Evolutionary conservation across 2,113 vertebrate species (phyloP).

Genomic region (Cynocephalus volans): DNA sequence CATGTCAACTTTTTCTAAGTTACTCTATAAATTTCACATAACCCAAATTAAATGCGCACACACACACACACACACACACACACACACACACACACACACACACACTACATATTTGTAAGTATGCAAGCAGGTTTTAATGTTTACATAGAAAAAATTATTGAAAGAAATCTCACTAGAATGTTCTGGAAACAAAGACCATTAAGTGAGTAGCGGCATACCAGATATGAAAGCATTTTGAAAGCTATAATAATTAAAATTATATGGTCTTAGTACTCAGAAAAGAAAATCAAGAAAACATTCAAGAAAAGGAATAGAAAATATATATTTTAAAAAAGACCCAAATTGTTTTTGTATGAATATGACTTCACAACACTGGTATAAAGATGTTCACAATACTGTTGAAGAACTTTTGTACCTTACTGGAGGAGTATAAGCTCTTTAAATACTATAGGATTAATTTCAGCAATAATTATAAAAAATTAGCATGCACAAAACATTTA

Average conservation of each 20-base stretch:
- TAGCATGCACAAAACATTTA: not conserved
- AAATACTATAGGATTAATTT: not conserved
- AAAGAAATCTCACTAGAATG: not conserved
- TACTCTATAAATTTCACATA: not conserved
- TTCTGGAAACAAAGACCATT: not conserved
- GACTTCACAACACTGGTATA: not conserved
- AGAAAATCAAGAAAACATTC: not conserved
- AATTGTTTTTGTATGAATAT: not conserved
- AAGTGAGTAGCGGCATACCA: not conserved
- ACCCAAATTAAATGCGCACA: not conserved
- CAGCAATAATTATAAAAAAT: not conserved
- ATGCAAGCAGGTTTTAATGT: not conserved
- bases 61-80: too few species aligned
- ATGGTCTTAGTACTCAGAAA: not conserved
- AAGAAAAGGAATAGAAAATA: not conserved
- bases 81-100: too few species aligned
- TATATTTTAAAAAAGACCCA: not conserved
- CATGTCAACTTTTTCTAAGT: not conserved
- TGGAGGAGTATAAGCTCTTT: not conserved
- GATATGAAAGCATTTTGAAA: not conserved
- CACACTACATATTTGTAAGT: not conserved
- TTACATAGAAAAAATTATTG: not conserved
- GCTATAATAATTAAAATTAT: not conserved
- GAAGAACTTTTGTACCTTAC: not conserved
- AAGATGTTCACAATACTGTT: not conserved